Percentiles rank a stretch among this genome's conserved stretches.
Conservation (phyloP, 2,113 vertebrate genomes). For the rabbit (Oryctolagus cuniculus) region mOryCun1.1 NC_091441.1:24160001-24160500, state of each 20-base stretch:
- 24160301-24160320: neutral
- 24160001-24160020: too few species aligned
- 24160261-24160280: neutral
- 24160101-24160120: neutral
- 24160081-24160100: neutral
- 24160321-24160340: neutral
- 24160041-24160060: too few species aligned
- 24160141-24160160: neutral
- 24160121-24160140: neutral
- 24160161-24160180: neutral
- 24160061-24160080: too few species aligned
- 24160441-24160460: neutral
- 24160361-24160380: neutral
- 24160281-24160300: neutral
- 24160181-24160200: neutral
- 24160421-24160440: neutral
- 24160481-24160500: too few species aligned
- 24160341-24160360: neutral
- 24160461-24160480: too few species aligned
- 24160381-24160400: neutral
- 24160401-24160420: neutral
- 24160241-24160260: neutral
- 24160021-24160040: too few species aligned
- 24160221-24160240: neutral
- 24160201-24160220: neutral